A percentile compares a stretch with the other conserved stretches of the same genome.
Evolutionary conservation across 2,797 vertebrate genomes (phyloP).

Genomic region (Enteromius treurensis): DNA sequence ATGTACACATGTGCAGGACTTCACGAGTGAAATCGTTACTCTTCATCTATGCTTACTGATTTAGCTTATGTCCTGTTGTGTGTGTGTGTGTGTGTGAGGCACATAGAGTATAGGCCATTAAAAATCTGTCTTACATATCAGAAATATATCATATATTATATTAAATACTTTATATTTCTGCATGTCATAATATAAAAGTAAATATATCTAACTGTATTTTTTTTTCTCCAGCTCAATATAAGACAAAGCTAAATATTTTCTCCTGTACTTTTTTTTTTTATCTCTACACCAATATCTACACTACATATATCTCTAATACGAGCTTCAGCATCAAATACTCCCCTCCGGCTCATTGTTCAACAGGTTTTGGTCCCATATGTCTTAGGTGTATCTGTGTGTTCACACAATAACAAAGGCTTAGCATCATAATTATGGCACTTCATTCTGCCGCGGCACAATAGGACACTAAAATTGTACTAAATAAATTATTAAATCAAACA

Average conservation of each 20-base stretch:
- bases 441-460: background rate
- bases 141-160: background rate
- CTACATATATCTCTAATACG: background rate
- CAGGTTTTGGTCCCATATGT: constrained; percentile 28
- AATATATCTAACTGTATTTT: background rate
- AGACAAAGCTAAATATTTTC: constrained; percentile 9
- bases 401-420: constrained; percentile 29
- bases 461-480: background rate
- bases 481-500: constrained; percentile 17
- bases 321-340: constrained; percentile 11
- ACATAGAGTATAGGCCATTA: background rate
- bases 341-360: constrained; percentile 37
- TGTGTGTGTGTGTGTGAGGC: constrained; percentile 24
- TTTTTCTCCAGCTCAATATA: constrained; percentile 1
- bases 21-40: constrained; percentile 18
- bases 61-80: constrained; percentile 30
- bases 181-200: constrained; percentile 22
- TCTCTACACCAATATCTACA: background rate
- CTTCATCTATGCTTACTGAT: constrained; percentile 1
- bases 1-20: constrained; percentile 19
- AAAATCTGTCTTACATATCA: background rate
- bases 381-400: constrained; percentile 30
- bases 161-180: background rate
- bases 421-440: constrained; percentile 4
- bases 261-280: constrained; percentile 15